Evolutionary conservation across 2,113 vertebrate species (phyloP), one percentile per base, ranked within the genome.

Genomic region (Scartelaos histophorus): DNA sequence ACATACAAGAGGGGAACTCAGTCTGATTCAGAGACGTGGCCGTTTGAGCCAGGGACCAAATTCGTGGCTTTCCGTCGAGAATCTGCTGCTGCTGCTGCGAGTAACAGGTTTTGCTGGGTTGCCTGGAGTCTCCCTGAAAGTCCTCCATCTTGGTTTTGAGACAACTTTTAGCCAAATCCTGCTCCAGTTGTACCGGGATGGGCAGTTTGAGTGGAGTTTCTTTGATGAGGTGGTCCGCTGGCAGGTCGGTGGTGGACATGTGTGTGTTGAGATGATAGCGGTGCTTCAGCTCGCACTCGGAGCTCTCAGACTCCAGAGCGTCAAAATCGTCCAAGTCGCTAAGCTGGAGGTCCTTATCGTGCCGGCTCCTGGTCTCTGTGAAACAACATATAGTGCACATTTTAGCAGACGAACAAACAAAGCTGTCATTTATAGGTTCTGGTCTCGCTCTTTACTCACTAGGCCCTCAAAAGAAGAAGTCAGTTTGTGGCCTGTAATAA

Each of bases 31-130:
- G 91, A 4, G 96, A 97, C 0, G 97, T 99, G 57, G 97, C 97
- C 0, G 98, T 98, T 85, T 98, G 97, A 2, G 97, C 98, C 91
- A 99, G 87, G 29, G 97, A 99, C 98, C 98, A 98, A 78, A 99
- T 99, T 58, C 97, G 92, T 0, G 98, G 97, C 88, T 99, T 99
- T 45, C 94, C 93, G 86, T 98, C 97, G 21, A 98, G 84, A 72
- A 96, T 88, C 71, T 78, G 81, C n/a, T 84, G 87, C n/a, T 84
- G 87, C 49, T 84, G 82, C 56, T 58, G 56, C 22, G 89, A 92
- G 68, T 93, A 95, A 75, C 95, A 95, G 64, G 92, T 78, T 82
- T 98, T 98, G 68, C 93, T 90, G 68, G 94, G 94, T 78, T 93
- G 90, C 1, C 89, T 83, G 49, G 87, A 91, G n/a, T 93, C 94